Percentiles rank a stretch among this genome's conserved stretches.
Evolutionary conservation across 2,113 vertebrate species (phyloP).

Genomic region (Axis porcinus): DNA sequence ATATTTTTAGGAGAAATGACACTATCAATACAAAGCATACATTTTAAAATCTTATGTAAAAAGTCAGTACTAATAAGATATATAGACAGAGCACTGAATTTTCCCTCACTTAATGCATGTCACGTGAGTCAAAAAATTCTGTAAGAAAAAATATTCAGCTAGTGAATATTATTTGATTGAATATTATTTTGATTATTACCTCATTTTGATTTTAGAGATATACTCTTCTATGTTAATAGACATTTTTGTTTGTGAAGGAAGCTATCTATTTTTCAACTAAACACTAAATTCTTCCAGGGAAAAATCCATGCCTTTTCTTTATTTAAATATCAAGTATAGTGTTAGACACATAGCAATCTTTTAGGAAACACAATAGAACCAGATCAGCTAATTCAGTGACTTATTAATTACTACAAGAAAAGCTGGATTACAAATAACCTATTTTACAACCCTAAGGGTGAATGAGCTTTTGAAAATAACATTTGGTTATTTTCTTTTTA

Average conservation of each 20-base stretch:
- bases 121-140: background rate
- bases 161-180: background rate
- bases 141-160: background rate
- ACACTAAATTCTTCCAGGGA: conserved; percentile 4
- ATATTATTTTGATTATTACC: background rate
- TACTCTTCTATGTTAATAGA: background rate
- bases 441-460: background rate
- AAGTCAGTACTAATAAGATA: background rate
- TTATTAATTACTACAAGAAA: conserved; percentile 39
- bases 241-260: conserved; percentile 7
- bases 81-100: background rate
- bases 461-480: background rate
- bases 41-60: background rate
- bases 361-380: background rate
- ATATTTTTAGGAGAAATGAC: background rate
- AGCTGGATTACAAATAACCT: conserved; percentile 14
- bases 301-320: background rate
- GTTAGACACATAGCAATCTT: background rate
- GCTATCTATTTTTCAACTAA: background rate
- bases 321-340: background rate
- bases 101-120: background rate
- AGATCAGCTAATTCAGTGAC: background rate
- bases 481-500: background rate
- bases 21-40: background rate
- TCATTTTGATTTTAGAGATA: background rate